Percentiles rank a stretch among this genome's conserved stretches.
Conservation (phyloP, 1,140 invertebrate species). For the Bicyclus anynana region DNA sequence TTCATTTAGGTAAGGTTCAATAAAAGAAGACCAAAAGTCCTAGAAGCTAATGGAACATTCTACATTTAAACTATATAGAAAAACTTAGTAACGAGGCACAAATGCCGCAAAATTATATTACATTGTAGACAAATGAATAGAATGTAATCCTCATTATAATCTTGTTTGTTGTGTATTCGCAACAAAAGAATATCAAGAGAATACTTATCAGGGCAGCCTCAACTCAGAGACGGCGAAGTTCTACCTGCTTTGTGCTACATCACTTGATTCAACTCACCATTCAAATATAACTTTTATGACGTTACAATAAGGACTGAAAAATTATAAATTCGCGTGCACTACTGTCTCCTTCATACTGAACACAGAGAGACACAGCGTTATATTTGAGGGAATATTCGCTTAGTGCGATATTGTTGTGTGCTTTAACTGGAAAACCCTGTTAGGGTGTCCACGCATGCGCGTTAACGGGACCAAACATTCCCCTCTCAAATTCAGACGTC, state of each 20-base stretch:
- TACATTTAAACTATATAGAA: no score
- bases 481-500: conserved; percentile 20
- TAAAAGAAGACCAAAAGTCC: no score
- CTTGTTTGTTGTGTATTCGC: not conserved
- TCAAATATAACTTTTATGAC: conserved; percentile 16
- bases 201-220: not conserved
- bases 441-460: conserved; percentile 25
- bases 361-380: conserved; percentile 13
- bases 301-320: conserved; percentile 11
- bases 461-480: conserved; percentile 18
- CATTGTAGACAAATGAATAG: not conserved
- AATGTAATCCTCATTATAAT: not conserved
- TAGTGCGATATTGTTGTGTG: conserved; percentile 7
- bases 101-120: no score
- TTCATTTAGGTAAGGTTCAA: no score
- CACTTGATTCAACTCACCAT: not conserved
- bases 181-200: not conserved
- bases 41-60: no score
- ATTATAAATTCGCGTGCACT: conserved; percentile 5
- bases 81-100: no score
- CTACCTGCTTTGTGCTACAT: not conserved
- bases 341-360: not conserved
- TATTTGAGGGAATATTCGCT: conserved; percentile 1
- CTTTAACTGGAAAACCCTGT: conserved; percentile 14
- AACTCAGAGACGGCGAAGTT: not conserved